Conservation (phyloP, 2,113 vertebrate species). For the Erythrocercus mccallii region DNA sequence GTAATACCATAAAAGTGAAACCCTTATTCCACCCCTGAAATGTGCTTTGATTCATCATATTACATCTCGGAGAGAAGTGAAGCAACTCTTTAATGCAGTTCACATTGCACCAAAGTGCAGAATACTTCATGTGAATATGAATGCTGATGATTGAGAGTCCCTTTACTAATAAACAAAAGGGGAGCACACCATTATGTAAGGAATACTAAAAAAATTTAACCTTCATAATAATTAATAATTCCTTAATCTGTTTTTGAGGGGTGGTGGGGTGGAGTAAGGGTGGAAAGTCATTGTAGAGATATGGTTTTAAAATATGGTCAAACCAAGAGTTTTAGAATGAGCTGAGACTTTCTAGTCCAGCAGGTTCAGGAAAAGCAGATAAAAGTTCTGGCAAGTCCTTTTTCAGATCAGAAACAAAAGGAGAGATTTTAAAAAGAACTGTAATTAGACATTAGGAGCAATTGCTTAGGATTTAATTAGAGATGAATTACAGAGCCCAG, state of each 20-base stretch:
- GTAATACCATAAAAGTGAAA: neutral
- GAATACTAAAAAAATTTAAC: neutral
- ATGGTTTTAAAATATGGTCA: neutral
- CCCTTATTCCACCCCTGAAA: neutral
- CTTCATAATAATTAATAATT: neutral
- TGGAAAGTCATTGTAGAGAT: neutral
- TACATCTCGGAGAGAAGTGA: neutral
- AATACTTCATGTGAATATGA: neutral
- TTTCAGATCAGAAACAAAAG: neutral
- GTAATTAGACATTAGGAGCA: neutral
- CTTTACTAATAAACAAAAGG: neutral
- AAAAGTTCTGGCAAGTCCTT: neutral
- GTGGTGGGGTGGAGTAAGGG: neutral
- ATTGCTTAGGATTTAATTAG: neutral
- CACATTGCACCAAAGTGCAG: neutral
- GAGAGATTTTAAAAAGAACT: neutral
- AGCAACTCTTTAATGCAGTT: neutral
- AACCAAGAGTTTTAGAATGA: neutral
- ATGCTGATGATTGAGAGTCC: neutral
- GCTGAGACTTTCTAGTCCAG: neutral
- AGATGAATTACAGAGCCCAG: neutral
- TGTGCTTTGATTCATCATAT: neutral
- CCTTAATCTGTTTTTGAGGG: neutral
- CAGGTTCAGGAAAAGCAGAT: neutral
- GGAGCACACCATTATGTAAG: neutral